A percentile compares a stretch with the other conserved stretches of the same genome.
Conservation (phyloP, 1,140 invertebrate species). For the Stratiolaelaps scimitus region DNA sequence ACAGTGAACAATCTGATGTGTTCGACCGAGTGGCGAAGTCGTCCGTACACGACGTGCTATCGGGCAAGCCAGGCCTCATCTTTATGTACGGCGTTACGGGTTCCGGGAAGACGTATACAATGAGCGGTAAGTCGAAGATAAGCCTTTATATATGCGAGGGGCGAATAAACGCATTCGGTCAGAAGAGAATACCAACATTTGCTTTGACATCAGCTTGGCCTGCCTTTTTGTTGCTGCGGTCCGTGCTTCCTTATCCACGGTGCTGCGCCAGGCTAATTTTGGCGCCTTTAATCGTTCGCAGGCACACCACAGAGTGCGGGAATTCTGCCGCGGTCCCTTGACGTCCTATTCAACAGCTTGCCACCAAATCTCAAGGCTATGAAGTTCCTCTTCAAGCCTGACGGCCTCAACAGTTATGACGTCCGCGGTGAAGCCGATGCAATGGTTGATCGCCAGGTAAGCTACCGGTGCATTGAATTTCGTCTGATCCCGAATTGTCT, state of each 20-base stretch:
- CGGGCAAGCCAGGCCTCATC: conserved; percentile 54
- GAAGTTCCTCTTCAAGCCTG: conserved; percentile 64
- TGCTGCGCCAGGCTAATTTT: no score
- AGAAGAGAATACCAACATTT: no score
- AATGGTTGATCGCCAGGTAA: conserved; percentile 56
- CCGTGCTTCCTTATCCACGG: no score
- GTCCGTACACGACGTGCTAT: conserved; percentile 56
- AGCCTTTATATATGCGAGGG: no score
- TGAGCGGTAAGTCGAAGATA: conserved; percentile 53
- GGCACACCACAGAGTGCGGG: conserved; percentile 57
- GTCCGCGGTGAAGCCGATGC: conserved; percentile 74
- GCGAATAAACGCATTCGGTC: no score
- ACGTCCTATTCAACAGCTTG: conserved; percentile 77
- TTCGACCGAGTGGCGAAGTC: conserved; percentile 74
- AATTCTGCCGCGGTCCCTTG: conserved; percentile 71
- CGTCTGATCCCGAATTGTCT: no score
- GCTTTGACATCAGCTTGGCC: no score
- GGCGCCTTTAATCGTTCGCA: not conserved
- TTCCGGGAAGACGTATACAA: conserved; percentile 87
- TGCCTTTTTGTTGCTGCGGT: no score
- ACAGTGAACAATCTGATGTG: conserved; percentile 61
- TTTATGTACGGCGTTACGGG: conserved; percentile 95
- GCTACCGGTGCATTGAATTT: conserved; percentile 27
- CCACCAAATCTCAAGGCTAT: conserved; percentile 50
- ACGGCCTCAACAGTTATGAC: conserved; percentile 85